Evolutionary conservation across 2,797 vertebrate genomes (phyloP).

Genomic region (Pteronotus mesoamericanus): DNA sequence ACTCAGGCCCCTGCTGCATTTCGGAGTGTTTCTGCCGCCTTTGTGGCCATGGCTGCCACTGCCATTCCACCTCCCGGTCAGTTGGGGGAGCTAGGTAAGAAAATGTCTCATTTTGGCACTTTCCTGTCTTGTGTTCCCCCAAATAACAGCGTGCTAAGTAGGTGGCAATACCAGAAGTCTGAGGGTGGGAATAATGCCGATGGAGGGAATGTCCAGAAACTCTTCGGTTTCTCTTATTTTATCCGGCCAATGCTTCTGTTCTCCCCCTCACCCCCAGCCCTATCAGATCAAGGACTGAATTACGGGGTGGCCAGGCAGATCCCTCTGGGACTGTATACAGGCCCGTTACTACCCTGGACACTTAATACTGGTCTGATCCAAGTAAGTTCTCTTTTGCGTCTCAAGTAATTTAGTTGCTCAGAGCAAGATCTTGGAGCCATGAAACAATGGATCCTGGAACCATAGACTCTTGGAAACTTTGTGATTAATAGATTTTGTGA

Average conservation of each 20-base stretch:
- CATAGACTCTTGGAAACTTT: not conserved
- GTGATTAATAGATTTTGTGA: not conserved
- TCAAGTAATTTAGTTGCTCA: not conserved
- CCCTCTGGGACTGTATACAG: not conserved
- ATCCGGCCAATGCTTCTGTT: not conserved
- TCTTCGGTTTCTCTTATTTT: not conserved
- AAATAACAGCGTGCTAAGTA: not conserved
- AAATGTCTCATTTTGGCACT: not conserved
- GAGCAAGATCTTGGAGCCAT: not conserved
- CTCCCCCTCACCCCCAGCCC: not conserved
- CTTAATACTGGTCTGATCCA: not conserved
- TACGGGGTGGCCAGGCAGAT: not conserved
- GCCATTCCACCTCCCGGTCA: not conserved
- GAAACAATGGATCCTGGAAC: not conserved
- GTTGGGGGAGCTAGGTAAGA: not conserved
- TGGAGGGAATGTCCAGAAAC: not conserved
- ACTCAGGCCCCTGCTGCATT: not conserved
- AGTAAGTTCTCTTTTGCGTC: not conserved
- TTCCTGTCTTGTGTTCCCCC: not conserved
- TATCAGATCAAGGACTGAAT: not conserved
- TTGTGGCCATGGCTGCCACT: not conserved
- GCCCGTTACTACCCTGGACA: not conserved
- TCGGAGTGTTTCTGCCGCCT: not conserved
- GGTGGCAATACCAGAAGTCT: not conserved
- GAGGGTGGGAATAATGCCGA: not conserved